Evolutionary conservation across 1,140 invertebrate species (phyloP).

Genomic region (Melanaphis sacchari): DNA sequence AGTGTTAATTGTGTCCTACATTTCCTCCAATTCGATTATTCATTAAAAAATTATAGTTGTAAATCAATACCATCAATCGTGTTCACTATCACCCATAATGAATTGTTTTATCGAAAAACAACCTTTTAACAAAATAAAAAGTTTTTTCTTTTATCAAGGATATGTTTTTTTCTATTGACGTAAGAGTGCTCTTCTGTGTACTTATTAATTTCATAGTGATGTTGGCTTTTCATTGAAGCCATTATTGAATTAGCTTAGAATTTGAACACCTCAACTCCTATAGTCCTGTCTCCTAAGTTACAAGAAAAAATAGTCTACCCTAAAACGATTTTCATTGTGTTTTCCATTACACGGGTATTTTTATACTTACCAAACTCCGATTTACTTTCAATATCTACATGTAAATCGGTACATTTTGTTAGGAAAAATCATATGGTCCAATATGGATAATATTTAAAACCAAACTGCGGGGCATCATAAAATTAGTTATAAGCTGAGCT

Average conservation of each 20-base stretch:
- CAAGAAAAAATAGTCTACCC: background rate
- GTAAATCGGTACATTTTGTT: background rate
- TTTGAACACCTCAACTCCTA: background rate
- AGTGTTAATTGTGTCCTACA: background rate
- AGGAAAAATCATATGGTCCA: background rate
- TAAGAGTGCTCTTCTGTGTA: conserved; percentile 24
- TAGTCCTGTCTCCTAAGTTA: background rate
- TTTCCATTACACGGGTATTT: background rate
- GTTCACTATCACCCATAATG: background rate
- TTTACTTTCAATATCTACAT: background rate
- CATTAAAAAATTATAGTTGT: background rate
- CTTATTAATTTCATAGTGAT: background rate
- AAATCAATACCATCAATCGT: background rate
- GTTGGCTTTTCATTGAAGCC: background rate
- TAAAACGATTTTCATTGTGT: background rate
- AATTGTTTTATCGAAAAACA: background rate
- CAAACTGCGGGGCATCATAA: background rate
- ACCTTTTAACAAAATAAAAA: conserved; percentile 15
- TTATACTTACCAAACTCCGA: background rate
- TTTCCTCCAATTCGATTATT: background rate
- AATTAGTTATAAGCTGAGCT: background rate
- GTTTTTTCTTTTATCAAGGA: background rate
- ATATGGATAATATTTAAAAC: background rate
- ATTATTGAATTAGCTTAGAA: background rate
- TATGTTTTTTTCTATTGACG: background rate